Conservation (phyloP, 2,113 vertebrate species). For the Pipra filicauda region DNA sequence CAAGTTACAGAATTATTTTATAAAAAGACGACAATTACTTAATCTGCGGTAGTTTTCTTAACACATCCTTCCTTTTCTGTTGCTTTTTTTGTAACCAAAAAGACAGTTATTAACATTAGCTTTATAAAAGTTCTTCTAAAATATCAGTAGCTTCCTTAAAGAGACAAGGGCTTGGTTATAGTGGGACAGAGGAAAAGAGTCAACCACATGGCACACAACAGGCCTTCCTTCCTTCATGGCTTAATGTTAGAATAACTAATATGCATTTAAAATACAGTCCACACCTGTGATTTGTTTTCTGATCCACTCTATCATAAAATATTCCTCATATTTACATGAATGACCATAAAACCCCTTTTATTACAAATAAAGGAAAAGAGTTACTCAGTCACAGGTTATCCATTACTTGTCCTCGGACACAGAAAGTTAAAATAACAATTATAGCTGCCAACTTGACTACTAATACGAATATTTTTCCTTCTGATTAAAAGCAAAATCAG, state of each 20-base stretch:
- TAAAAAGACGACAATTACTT: constrained; percentile 57
- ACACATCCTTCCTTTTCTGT: constrained; percentile 66
- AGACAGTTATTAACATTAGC: background rate
- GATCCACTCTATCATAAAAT: background rate
- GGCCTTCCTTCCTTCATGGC: background rate
- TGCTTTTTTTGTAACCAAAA: constrained; percentile 54
- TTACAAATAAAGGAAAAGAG: background rate
- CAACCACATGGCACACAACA: fast-evolving
- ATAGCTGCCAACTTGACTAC: background rate
- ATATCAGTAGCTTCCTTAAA: background rate
- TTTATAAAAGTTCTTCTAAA: background rate
- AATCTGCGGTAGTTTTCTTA: constrained; percentile 36
- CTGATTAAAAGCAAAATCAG: background rate
- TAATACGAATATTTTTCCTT: background rate
- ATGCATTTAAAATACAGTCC: background rate
- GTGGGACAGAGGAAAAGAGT: background rate
- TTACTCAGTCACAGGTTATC: background rate
- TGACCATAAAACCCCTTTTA: background rate
- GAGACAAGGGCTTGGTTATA: background rate
- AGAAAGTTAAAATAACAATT: background rate
- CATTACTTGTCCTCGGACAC: background rate
- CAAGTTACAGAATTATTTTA: constrained; percentile 54
- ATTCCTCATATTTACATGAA: background rate
- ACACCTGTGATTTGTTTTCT: background rate
- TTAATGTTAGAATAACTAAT: background rate